Base-by-base conservation (phyloP, 2,797 vertebrate genomes). In the Tangara arthus region DNA sequence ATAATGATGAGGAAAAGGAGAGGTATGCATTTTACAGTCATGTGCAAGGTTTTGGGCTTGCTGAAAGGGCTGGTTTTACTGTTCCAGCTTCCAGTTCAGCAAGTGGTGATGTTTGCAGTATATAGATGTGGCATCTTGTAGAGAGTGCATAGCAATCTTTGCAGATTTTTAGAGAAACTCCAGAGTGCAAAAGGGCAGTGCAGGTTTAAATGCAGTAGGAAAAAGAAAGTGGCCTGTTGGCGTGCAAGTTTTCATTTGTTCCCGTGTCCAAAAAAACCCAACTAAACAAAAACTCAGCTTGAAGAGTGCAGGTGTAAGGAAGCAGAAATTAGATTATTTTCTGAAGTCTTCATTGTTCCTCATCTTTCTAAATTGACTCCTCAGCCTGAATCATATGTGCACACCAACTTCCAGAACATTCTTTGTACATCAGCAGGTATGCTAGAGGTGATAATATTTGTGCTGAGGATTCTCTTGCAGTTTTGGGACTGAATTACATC, bases 1-100 rank as follows among this genome's bases (percentile, higher is more conserved):
- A 96, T 61, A 98, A 99, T 27, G 98, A 99, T 3, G 99, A 99
- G 70, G 99, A 99, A 91, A 99, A 99, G 89, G 98, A 99, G 90
- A 99, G 99, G 99, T 99, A 70, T 73, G 82, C 47, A 15, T 66
- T 80, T 91, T 28, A 18, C 39, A 63, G 55, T 41, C 3, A 42
- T 37, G 32, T 77, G n/a, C 12, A 34, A 39, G 12, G 15, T 70
- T 46, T 56, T 69, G 34, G 46, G 27, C 47, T 85, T 0, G 1
- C 22, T 32, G n/a, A 3, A 80, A 57, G 19, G 5, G 2, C 4
- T 59, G 11, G 1, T 21, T 75, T 50, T 76, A 44, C 27, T 86
- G 34, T 28, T 76, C 34, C 63, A 44, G 9, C 32, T 80, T 63
- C n/a, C 76, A 46, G 15, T 59, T 79, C 47, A 83, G 52, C 42